Evolutionary conservation across 2,888 invertebrate genomes (phyloP).

Genomic region (Hermaeophaga mercurialis): DNA sequence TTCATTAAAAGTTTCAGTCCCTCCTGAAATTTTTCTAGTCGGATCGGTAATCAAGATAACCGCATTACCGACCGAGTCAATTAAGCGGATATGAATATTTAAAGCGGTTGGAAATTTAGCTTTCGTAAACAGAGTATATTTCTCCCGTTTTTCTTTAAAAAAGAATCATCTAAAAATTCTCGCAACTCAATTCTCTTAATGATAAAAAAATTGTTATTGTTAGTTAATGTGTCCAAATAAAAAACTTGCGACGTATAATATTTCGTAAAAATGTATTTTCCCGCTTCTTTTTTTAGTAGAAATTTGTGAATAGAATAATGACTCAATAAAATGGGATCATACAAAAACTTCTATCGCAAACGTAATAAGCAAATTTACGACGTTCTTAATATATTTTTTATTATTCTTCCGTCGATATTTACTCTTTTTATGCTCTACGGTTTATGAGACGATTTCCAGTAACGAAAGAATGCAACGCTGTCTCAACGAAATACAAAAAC

Average conservation of each 20-base stretch:
- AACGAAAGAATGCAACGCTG: slow-evolving; percentile 5
- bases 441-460: slow-evolving; percentile 13
- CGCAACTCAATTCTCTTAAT: too few relatives aligned
- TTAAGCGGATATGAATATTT: slow-evolving; percentile 55
- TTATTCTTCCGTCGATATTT: slow-evolving; percentile 49
- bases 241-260: too few relatives aligned
- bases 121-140: not conserved
- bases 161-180: too few relatives aligned
- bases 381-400: slow-evolving; percentile 53
- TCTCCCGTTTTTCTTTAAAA: too few relatives aligned
- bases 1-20: slow-evolving; percentile 55
- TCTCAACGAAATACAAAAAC: too few relatives aligned
- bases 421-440: slow-evolving; percentile 33
- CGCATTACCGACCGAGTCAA: slow-evolving; percentile 52
- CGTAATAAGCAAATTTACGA: slow-evolving; percentile 47
- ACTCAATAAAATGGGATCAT: slow-evolving; percentile 45
- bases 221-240: too few relatives aligned
- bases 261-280: not conserved
- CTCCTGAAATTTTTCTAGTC: slow-evolving; percentile 51
- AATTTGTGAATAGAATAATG: slow-evolving; percentile 1
- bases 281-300: not conserved
- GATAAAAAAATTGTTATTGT: too few relatives aligned
- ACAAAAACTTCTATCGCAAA: slow-evolving; percentile 48
- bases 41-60: slow-evolving; percentile 54
- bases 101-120: slow-evolving; percentile 6